Conservation (phyloP, 2,888 invertebrate genomes). For the Drosophila neonasuta region DNA sequence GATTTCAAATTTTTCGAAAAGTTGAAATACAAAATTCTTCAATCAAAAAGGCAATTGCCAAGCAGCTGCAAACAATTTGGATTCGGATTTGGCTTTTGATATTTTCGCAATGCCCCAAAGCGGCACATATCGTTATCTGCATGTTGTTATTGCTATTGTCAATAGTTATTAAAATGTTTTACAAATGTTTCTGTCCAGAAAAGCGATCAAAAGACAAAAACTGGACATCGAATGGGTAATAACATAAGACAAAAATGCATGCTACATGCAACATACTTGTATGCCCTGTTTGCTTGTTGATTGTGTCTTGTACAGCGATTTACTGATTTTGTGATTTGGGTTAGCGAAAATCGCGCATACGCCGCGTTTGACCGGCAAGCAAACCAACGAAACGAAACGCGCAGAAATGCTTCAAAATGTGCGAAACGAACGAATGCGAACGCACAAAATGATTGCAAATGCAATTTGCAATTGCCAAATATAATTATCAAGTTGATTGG, state of each 20-base stretch:
- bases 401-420: slow-evolving; percentile 39
- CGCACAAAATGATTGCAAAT: slow-evolving; percentile 48
- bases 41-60: slow-evolving; percentile 34
- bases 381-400: slow-evolving; percentile 24
- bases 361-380: slow-evolving; percentile 59
- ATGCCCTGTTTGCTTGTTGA: slow-evolving; percentile 37
- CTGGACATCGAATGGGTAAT: slow-evolving; percentile 45
- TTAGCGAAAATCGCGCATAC: slow-evolving; percentile 64
- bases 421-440: slow-evolving; percentile 20
- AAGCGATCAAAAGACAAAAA: slow-evolving; percentile 47
- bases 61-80: slow-evolving; percentile 49
- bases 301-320: slow-evolving; percentile 29
- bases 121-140: slow-evolving; percentile 35
- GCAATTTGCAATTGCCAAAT: slow-evolving; percentile 57
- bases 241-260: slow-evolving; percentile 58
- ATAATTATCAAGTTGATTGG: slow-evolving; percentile 63
- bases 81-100: slow-evolving; percentile 13
- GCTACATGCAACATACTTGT: slow-evolving; percentile 35
- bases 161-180: slow-evolving; percentile 77
- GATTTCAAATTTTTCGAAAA: slow-evolving; percentile 1
- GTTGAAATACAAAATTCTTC: slow-evolving; percentile 28
- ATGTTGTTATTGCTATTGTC: slow-evolving; percentile 56
- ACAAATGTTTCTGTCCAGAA: slow-evolving; percentile 72
- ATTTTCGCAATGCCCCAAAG: slow-evolving; percentile 42
- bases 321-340: slow-evolving; percentile 36